Base-by-base conservation (phyloP, 2,797 vertebrate species). In the Sciurus vulgaris region DNA sequence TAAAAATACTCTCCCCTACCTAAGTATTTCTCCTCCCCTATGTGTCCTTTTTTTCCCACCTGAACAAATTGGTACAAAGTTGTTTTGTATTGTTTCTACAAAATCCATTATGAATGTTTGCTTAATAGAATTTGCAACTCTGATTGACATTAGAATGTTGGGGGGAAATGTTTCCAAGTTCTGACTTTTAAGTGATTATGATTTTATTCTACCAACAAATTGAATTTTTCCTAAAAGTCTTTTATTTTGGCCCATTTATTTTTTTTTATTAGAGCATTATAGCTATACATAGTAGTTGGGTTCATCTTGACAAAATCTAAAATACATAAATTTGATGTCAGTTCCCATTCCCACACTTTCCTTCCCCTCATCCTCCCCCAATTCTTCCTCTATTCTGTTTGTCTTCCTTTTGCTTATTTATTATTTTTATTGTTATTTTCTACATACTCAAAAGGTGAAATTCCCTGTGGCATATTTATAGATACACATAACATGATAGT, bases 171-270 rank as follows among this genome's bases (percentile, higher is more conserved):
- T 93, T 92, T 85, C 59, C 41, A 61, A 0, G 1, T 82, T 77
- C 54, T 67, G 35, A 86, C 28, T 38, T 90, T 72, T 84, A 85
- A 51, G 47, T 65, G 24, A 82, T 38, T 56, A 59, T 24, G 41
- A 44, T 69, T 76, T 87, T 63, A 41, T 85, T 86, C 77, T 93
- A 38, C 70, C 18, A 86, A 51, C 26, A 91, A 63, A 44, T 8
- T 49, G 84, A 91, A 38, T 49, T 72, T 95, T 93, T 74, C 90
- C 56, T 69, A 30, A 26, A 93, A 79, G 24, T 0, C 44, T 49
- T 86, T 92, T 54, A 17, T 54, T 54, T 54, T 54, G 54, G 4
- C 5, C 17, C 54, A 3, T 38, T 38, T 38, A 38, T 38, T 38
- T 38, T 18, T 54, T 54, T 54, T 20, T 15, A 54, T 56, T 54